Evolutionary conservation across 1,140 invertebrate genomes (phyloP).

Genomic region (Plectrocnemia conspersa): DNA sequence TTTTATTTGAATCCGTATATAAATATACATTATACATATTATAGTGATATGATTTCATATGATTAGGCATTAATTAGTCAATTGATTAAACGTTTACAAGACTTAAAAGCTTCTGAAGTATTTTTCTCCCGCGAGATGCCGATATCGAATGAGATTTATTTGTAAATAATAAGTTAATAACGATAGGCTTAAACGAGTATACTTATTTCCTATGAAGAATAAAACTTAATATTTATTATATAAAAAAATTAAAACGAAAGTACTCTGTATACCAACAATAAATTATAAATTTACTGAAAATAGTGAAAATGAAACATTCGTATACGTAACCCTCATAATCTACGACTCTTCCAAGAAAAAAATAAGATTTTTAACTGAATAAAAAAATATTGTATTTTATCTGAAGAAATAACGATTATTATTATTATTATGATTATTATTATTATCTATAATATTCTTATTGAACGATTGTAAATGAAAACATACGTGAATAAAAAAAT

Average conservation of each 20-base stretch:
- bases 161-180: slow-evolving; percentile 31
- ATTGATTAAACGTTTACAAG: slow-evolving; percentile 35
- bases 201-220: slow-evolving; percentile 32
- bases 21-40: no score
- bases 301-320: slow-evolving; percentile 35
- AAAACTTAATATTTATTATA: slow-evolving; percentile 36
- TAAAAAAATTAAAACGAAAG: slow-evolving; percentile 30
- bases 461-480: slow-evolving; percentile 43
- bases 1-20: slow-evolving; percentile 23
- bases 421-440: no score
- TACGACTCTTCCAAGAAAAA: slow-evolving; percentile 35
- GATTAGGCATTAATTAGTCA: slow-evolving; percentile 35
- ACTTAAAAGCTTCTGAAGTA: slow-evolving; percentile 34
- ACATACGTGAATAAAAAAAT: slow-evolving; percentile 44
- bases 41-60: slow-evolving; percentile 32
- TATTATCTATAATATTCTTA: slow-evolving; percentile 38
- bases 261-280: slow-evolving; percentile 35
- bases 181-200: slow-evolving; percentile 34
- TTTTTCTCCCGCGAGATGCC: slow-evolving; percentile 36
- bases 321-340: slow-evolving; percentile 35
- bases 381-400: slow-evolving; percentile 35
- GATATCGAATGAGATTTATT: slow-evolving; percentile 35
- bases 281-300: slow-evolving; percentile 24
- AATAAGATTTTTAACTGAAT: slow-evolving; percentile 35
- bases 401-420: slow-evolving; percentile 32